phyloP scores from a whole-genome alignment of 2,113 vertebrate genomes.

The Cynoglossus semilaevis region DNA sequence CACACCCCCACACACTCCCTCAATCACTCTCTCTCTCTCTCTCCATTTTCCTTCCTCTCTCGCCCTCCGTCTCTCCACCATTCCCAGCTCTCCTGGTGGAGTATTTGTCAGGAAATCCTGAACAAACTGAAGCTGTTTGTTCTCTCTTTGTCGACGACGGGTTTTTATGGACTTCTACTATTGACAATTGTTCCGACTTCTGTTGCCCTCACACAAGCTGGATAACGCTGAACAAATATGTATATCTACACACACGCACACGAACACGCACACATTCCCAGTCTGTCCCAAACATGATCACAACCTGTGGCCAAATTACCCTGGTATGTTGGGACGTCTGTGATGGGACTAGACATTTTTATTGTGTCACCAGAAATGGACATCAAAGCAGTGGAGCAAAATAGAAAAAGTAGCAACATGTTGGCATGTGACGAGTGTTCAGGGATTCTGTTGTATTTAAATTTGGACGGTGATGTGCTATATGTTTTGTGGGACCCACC shows the following conservation, averaged over 20 bases:
- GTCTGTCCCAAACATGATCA: constrained; percentile 48
- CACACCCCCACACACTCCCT: constrained; percentile 14
- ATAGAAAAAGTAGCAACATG: neutral
- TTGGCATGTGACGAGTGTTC: too few relatives aligned
- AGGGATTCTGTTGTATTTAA: too few relatives aligned
- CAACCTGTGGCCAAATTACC: constrained; percentile 42
- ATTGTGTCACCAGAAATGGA: too few relatives aligned
- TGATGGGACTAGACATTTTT: too few relatives aligned
- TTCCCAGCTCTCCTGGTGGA: constrained; percentile 55
- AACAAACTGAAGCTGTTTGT: constrained; percentile 80
- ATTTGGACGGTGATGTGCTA: too few relatives aligned
- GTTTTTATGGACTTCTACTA: constrained; percentile 82
- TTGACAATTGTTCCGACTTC: constrained; percentile 77
- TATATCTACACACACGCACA: constrained; percentile 72
- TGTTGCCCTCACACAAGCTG: constrained; percentile 76
- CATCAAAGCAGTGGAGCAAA: neutral
- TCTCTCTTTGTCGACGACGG: constrained; percentile 76
- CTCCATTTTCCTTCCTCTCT: constrained; percentile 17
- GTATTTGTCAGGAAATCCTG: constrained; percentile 84
- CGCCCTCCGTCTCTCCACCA: constrained; percentile 32
- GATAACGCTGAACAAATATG: constrained; percentile 82
- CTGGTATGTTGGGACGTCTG: neutral
- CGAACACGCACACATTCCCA: constrained; percentile 47
- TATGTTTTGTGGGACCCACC: too few relatives aligned
- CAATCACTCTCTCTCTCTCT: constrained; percentile 21